Percentiles rank a stretch among this genome's conserved stretches.
Evolutionary conservation across 2,888 invertebrate genomes (phyloP).

Genomic region (Ectemnius lituratus): DNA sequence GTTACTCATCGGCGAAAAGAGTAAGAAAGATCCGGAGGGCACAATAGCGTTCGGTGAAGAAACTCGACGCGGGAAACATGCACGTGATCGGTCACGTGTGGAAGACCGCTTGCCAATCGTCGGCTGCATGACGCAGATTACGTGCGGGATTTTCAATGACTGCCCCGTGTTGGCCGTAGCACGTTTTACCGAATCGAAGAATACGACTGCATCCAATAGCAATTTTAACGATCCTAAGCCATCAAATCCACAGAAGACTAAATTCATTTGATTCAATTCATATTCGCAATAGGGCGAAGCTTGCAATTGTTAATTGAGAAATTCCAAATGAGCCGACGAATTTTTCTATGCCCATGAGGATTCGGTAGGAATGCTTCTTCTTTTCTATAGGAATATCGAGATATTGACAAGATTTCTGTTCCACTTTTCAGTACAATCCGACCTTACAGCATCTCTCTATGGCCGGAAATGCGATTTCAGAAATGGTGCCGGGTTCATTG

Average conservation of each 20-base stretch:
- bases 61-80: conserved; percentile 33
- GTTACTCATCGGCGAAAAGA: not conserved
- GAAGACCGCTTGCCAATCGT: conserved; percentile 39
- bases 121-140: conserved; percentile 31
- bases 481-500: conserved; percentile 85
- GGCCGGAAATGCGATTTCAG: conserved; percentile 87
- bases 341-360: too few species aligned
- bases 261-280: too few species aligned
- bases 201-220: not conserved
- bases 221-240: too few species aligned
- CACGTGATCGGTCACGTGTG: conserved; percentile 62
- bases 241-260: too few species aligned
- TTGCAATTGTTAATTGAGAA: too few species aligned
- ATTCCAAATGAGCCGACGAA: too few species aligned
- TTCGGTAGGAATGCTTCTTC: too few species aligned
- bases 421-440: conserved; percentile 79
- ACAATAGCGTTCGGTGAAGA: conserved; percentile 32
- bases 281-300: too few species aligned
- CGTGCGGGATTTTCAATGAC: conserved; percentile 28
- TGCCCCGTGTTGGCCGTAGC: conserved; percentile 27
- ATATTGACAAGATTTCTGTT: conserved; percentile 23
- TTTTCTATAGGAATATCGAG: too few species aligned
- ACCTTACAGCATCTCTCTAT: conserved; percentile 85
- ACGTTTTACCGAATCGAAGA: conserved; percentile 6
- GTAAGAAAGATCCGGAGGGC: not conserved